phyloP scores from a whole-genome alignment of 2,113 vertebrate genomes.

The Neomonachus schauinslandi region DNA sequence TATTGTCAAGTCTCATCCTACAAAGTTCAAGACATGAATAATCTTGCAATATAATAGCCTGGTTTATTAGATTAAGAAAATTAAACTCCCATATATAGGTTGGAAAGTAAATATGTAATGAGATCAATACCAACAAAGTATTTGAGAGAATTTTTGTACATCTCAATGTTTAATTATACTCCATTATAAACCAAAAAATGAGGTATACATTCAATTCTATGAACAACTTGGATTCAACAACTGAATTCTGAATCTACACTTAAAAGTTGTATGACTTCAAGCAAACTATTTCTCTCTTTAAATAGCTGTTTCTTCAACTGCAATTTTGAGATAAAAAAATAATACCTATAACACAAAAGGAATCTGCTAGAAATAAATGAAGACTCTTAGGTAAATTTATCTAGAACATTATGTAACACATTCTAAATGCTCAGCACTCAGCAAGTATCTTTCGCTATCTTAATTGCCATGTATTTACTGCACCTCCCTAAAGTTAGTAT shows the following conservation, averaged over 20 bases:
- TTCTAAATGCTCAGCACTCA: not conserved
- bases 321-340: not conserved
- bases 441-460: not conserved
- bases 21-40: not conserved
- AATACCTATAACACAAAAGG: not conserved
- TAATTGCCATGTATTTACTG: not conserved
- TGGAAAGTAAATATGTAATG: not conserved
- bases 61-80: not conserved
- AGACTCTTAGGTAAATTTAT: not conserved
- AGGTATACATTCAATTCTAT: not conserved
- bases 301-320: not conserved
- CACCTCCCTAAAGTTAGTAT: not conserved
- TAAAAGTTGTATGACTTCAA: not conserved
- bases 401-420: not conserved
- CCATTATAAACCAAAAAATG: not conserved
- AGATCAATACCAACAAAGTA: not conserved
- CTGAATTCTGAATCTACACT: not conserved
- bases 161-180: not conserved
- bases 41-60: not conserved
- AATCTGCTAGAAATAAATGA: not conserved
- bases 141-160: not conserved
- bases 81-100: not conserved
- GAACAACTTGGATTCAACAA: not conserved
- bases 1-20: not conserved
- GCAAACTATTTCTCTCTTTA: not conserved